phyloP scores from a whole-genome alignment of 2,797 vertebrate species.

The Molossus alvarezi region DNA sequence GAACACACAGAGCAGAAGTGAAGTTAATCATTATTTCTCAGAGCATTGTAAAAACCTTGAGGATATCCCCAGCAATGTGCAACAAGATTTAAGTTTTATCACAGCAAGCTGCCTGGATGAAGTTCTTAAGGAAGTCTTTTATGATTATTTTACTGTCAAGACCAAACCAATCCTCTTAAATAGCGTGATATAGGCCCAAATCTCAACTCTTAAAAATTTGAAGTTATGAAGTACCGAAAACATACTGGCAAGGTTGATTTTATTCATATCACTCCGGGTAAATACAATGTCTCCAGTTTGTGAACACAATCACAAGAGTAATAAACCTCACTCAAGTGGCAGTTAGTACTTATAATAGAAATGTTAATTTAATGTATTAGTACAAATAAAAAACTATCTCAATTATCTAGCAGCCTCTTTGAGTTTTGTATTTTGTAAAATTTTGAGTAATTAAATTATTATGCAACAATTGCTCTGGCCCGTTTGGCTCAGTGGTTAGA shows the following conservation, averaged over 20 bases:
- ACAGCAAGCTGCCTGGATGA: neutral
- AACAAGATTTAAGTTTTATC: neutral
- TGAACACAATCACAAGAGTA: no score
- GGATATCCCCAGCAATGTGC: neutral
- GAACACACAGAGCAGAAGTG: neutral
- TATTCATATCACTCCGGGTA: no score
- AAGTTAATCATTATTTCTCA: neutral
- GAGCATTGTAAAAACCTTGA: neutral
- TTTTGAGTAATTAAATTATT: neutral
- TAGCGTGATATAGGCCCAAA: neutral
- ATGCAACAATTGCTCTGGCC: no score
- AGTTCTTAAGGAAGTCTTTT: neutral
- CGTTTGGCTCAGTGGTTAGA: no score
- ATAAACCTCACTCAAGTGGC: no score
- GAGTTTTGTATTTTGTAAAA: neutral
- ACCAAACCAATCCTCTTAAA: neutral
- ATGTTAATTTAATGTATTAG: no score
- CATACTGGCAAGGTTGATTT: no score
- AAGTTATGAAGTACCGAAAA: no score
- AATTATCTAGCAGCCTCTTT: neutral
- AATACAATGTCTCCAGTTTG: no score
- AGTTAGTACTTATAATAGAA: no score
- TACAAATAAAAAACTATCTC: neutral
- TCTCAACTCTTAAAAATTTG: no score
- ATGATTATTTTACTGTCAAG: neutral